A percentile compares a stretch with the other conserved stretches of the same genome.
These are phyloP conservation scores for Propithecus coquereli DNA, from an alignment of 2,113 vertebrate genomes.

Conservation along the genomic window DNA sequence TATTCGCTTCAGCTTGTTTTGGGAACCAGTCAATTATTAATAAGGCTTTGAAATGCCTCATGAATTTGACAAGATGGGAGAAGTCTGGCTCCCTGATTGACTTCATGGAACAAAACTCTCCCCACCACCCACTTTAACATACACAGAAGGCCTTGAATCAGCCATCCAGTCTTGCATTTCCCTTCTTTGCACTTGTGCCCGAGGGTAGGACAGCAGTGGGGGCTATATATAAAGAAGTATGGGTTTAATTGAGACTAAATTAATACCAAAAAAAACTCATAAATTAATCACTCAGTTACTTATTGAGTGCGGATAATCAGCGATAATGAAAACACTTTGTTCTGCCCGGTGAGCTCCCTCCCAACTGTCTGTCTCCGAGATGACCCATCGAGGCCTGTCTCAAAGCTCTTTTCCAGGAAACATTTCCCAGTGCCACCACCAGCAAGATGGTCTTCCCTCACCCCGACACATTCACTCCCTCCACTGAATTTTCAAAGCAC, in stretches of 20 bases:
- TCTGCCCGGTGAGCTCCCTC: background rate
- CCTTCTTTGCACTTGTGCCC: background rate
- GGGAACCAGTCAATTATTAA: background rate
- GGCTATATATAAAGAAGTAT: background rate
- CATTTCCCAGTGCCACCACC: background rate
- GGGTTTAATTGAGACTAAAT: constrained; percentile 43
- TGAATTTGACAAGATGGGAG: background rate
- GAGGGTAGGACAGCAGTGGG: background rate
- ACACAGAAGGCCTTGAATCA: background rate
- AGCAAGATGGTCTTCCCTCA: background rate
- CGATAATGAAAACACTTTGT: background rate
- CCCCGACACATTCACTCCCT: background rate
- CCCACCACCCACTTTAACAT: background rate
- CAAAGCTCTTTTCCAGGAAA: background rate
- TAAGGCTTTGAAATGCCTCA: background rate
- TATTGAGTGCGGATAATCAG: background rate
- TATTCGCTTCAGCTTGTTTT: background rate
- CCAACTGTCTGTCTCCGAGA: background rate
- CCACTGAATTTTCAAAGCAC: background rate
- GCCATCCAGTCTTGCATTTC: background rate
- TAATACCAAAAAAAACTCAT: background rate
- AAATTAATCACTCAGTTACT: constrained; percentile 1
- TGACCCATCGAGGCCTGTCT: background rate
- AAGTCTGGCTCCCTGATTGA: background rate
- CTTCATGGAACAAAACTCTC: background rate